phyloP scores from a whole-genome alignment of 2,797 vertebrate genomes.

The Oreortyx pictus region DNA sequence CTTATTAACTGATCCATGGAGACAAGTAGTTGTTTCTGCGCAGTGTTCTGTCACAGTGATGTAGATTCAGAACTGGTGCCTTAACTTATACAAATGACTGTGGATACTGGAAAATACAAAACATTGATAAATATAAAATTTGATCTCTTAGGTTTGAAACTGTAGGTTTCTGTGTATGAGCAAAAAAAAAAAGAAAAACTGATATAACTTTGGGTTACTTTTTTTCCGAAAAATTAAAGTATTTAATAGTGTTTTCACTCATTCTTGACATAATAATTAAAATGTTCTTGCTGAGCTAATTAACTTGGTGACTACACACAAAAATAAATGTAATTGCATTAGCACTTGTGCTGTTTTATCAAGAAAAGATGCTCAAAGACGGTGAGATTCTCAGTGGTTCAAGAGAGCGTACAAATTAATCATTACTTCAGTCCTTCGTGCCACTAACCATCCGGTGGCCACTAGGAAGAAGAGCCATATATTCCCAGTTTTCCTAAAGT shows the following conservation, averaged over 20 bases:
- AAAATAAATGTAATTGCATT: conserved; percentile 59
- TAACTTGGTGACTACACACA: conserved; percentile 35
- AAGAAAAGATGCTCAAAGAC: conserved; percentile 29
- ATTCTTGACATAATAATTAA: conserved; percentile 61
- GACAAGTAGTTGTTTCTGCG: not conserved
- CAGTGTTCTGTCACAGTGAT: not conserved
- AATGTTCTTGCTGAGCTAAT: conserved; percentile 58
- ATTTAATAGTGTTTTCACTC: conserved; percentile 21
- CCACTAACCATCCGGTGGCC: conserved; percentile 18
- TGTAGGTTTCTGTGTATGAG: not conserved
- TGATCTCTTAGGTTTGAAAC: not conserved
- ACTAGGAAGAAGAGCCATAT: not conserved
- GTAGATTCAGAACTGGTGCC: not conserved
- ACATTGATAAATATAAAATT: not conserved
- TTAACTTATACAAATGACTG: not conserved
- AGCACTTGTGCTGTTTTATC: conserved; percentile 47
- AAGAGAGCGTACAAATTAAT: conserved; percentile 1
- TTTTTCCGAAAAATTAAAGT: conserved; percentile 27
- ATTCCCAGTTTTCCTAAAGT: not conserved
- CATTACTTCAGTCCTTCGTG: not conserved
- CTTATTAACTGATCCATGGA: not conserved
- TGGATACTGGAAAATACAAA: not conserved
- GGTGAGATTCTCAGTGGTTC: conserved; percentile 9
- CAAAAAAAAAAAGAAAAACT: not conserved
- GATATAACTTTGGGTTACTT: not conserved